phyloP scores from a whole-genome alignment of 2,797 vertebrate species.

The Sparus aurata region DNA sequence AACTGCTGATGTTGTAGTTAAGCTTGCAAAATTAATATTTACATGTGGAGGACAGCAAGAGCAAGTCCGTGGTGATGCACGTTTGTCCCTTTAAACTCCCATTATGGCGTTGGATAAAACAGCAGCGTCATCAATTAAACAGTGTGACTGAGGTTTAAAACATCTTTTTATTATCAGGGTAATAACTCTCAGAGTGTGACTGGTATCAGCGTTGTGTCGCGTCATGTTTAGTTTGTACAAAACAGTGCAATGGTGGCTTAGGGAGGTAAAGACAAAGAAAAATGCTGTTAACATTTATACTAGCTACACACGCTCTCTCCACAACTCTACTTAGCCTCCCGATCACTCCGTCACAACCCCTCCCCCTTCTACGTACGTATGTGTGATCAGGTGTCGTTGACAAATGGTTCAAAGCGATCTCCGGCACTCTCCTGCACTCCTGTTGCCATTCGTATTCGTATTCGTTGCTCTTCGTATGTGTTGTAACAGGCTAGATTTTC shows the following conservation, averaged over 20 bases:
- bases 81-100: slow-evolving; percentile 71
- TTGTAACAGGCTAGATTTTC: not conserved
- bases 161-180: slow-evolving; percentile 72
- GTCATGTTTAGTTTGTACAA: slow-evolving; percentile 68
- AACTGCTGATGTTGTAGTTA: slow-evolving; percentile 74
- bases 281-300: slow-evolving; percentile 33
- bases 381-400: slow-evolving; percentile 16
- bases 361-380: slow-evolving; percentile 9
- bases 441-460: not conserved
- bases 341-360: slow-evolving; percentile 12
- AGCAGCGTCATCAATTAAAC: slow-evolving; percentile 75
- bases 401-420: slow-evolving; percentile 15
- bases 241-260: slow-evolving; percentile 74
- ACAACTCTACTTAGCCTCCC: slow-evolving; percentile 21
- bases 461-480: not conserved
- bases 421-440: slow-evolving; percentile 18
- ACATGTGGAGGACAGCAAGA: slow-evolving; percentile 67
- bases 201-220: slow-evolving; percentile 50
- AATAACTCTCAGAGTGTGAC: slow-evolving; percentile 55
- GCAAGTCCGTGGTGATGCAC: slow-evolving; percentile 48
- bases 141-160: slow-evolving; percentile 71
- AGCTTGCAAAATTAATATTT: slow-evolving; percentile 82
- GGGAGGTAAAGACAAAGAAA: slow-evolving; percentile 52
- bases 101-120: slow-evolving; percentile 66
- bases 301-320: slow-evolving; percentile 25